A percentile compares a stretch with the other conserved stretches of the same genome.
These are phyloP conservation scores for Trissolcus brochymenae DNA, from an alignment of 2,888 invertebrate genomes.

Conservation along the genomic window DNA sequence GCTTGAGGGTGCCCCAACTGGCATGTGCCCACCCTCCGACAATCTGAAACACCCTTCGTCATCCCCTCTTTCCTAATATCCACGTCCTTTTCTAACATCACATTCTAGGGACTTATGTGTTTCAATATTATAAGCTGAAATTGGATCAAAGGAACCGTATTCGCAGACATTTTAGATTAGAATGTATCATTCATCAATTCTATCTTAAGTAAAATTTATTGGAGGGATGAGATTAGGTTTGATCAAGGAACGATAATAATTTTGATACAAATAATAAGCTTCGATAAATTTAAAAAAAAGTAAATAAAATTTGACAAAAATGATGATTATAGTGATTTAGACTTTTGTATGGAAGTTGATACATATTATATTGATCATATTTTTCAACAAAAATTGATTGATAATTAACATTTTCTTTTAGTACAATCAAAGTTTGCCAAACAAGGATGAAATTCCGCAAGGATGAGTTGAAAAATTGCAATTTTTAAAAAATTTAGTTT, in stretches of 20 bases:
- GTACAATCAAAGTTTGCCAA: no score
- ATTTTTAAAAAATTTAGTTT: no score
- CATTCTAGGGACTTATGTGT: constrained; percentile 36
- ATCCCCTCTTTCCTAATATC: constrained; percentile 43
- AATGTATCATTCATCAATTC: constrained; percentile 14
- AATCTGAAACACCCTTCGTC: constrained; percentile 64
- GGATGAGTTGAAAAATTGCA: no score
- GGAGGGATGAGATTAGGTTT: not conserved
- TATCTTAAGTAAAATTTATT: no score
- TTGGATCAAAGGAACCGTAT: constrained; percentile 19
- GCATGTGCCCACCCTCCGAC: constrained; percentile 55
- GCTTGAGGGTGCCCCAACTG: constrained; percentile 63
- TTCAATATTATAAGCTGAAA: constrained; percentile 26
- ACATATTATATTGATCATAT: no score
- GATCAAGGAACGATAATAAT: not conserved
- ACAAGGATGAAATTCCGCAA: no score
- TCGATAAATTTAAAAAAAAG: no score
- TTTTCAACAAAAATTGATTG: no score
- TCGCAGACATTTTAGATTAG: constrained; percentile 32
- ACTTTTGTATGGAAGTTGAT: no score
- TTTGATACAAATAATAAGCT: not conserved
- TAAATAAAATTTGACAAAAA: no score
- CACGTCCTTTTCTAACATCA: constrained; percentile 35
- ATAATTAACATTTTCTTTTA: no score
- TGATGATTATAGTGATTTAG: no score